Evolutionary conservation across 2,888 invertebrate genomes (phyloP), one percentile per base, ranked within the genome.

Genomic region (Caenorhabditis plicata): DNA sequence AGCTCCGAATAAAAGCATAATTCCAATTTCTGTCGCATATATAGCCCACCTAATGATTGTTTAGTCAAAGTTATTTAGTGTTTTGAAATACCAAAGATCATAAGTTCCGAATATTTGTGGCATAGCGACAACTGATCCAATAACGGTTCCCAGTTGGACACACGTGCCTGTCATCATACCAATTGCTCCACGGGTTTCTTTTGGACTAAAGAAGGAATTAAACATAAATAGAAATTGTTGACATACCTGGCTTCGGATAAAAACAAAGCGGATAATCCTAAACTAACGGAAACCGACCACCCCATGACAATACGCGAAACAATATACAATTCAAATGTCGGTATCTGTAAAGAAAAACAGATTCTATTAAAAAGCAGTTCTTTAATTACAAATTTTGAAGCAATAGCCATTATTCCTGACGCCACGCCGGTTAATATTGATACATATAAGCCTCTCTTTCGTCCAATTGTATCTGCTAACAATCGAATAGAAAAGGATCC

Each of bases 81-180:
- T n/a, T 9, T 15, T 46, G 13, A 23, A 8, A 40, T 43, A 75
- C 76, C 75, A 76, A 3, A 48, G 33, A 15, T 56, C 43, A 8
- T 39, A 40, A 15, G 64, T 68, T 56, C 77, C 75, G 20, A 75
- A 62, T 13, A 76, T 56, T 19, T 64, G 58, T 15, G 75, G 77
- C 71, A 77, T 73, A 1, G 71, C 74, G 11, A 77, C 36, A 15
- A 75, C 54, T 19, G 77, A 73, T 29, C 73, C 75, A 38, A 54
- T 33, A 11, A 75, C 69, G 9, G 69, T 64, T 31, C 76, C 68
- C 7, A 71, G 17, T 54, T 77, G 77, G 15, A 77, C 71, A 47
- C 66, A 55, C 7, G 65, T 61, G 29, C 77, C 77, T 7, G 73
- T 76, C 33, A 73, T 67, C 77, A 77, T 77, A 35, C 72, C 66